Conservation (phyloP, 2,888 invertebrate species). For the Limenitis camilla region DNA sequence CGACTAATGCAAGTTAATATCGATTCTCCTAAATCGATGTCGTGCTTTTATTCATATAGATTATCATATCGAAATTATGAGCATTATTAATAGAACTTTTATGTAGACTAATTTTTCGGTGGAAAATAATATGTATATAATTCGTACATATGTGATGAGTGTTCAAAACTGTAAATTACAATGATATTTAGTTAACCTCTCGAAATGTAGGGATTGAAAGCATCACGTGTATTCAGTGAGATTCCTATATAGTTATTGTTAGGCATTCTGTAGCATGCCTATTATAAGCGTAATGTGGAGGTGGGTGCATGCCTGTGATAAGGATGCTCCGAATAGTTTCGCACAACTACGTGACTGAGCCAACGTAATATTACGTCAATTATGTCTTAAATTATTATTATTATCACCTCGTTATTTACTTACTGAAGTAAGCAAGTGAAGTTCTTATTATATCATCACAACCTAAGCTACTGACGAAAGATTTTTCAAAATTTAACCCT, state of each 20-base stretch:
- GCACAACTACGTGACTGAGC: constrained; percentile 42
- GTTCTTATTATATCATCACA: too few relatives aligned
- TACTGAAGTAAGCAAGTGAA: neutral
- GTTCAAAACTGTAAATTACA: constrained; percentile 6
- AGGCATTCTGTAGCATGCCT: constrained; percentile 49
- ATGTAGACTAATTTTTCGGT: too few relatives aligned
- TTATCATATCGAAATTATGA: too few relatives aligned
- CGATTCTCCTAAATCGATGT: too few relatives aligned
- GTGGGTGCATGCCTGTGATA: constrained; percentile 67
- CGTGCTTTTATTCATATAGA: too few relatives aligned
- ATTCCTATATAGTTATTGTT: constrained; percentile 59
- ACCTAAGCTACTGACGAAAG: too few relatives aligned
- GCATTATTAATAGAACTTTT: too few relatives aligned
- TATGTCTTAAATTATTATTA: constrained; percentile 26
- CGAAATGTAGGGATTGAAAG: constrained; percentile 47
- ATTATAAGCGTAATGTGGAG: constrained; percentile 49
- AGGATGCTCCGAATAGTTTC: constrained; percentile 60
- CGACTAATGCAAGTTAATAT: too few relatives aligned
- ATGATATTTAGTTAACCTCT: constrained; percentile 13
- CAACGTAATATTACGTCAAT: constrained; percentile 25
- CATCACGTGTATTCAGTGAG: constrained; percentile 41
- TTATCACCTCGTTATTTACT: constrained; percentile 13
- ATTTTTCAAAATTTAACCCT: too few relatives aligned
- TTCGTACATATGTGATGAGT: neutral
- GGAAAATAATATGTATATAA: too few relatives aligned